These are phyloP conservation scores for Neoarius graeffei DNA, from an alignment of 2,113 vertebrate genomes.

Conservation along the genomic window DNA sequence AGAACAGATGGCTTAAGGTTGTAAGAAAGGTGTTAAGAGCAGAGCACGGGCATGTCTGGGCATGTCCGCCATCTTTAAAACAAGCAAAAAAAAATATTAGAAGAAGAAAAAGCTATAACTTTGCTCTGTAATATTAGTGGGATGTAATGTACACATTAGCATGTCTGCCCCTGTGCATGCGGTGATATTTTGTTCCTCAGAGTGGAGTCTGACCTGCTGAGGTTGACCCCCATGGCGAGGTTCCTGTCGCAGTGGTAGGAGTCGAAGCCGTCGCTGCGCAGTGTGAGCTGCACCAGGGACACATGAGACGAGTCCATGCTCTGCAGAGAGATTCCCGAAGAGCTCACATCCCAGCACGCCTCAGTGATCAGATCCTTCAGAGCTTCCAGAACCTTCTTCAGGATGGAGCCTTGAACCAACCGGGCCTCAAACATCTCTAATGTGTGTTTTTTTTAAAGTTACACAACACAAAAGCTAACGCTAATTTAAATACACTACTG, in stretches of 20 bases:
- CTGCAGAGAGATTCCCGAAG: conserved; percentile 93
- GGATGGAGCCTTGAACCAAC: conserved; percentile 92
- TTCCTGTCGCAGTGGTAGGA: conserved; percentile 97
- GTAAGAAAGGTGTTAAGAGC: neutral
- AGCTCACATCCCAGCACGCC: conserved; percentile 97
- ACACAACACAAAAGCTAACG: neutral
- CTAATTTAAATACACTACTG: neutral
- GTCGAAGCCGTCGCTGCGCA: conserved; percentile 96
- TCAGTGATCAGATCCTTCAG: conserved; percentile 97
- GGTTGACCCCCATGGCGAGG: conserved; percentile 96
- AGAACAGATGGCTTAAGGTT: neutral
- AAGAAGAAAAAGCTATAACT: neutral
- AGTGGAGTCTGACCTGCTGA: conserved; percentile 79
- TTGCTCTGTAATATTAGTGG: neutral
- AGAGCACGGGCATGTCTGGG: neutral
- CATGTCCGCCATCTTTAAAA: neutral
- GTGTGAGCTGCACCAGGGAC: conserved; percentile 94
- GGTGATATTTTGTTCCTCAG: no score
- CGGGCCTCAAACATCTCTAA: conserved; percentile 92
- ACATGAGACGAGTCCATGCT: conserved; percentile 99
- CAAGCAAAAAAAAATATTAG: neutral
- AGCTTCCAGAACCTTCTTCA: conserved; percentile 95
- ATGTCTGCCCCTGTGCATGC: rapidly evolving
- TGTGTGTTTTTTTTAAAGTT: neutral
- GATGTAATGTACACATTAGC: neutral